Base-by-base conservation (phyloP, 2,888 invertebrate species). In the Plebejus anna region DNA sequence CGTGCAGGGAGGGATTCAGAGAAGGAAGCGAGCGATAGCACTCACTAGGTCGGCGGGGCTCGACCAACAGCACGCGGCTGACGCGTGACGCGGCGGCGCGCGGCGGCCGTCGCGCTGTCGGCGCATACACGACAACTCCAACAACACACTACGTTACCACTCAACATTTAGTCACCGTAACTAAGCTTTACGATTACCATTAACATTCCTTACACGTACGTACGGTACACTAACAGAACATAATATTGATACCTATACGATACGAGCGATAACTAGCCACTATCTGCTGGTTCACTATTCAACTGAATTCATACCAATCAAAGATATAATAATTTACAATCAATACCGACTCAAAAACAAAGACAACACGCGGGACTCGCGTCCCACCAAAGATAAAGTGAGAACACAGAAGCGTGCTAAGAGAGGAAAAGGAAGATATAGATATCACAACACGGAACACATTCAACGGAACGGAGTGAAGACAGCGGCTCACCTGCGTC, bases 401-500 rank as follows among this genome's bases (percentile, higher is more conserved):
- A 94, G 92, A 94, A 94, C 94, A 94, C 94, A 94, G 94, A 94
- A 94, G 94, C 94, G 94, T 94, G 94, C 94, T 94, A 94, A 94
- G 93, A 94, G 91, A 93, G 91, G 91, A 91, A 90, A 92, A 92
- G 92, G 91, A 93, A 91, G 90, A 91, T 87, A 92, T 90, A 90
- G 90, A 92, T 90, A 84, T 92, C 91, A 94, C 92, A 94, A 94
- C 92, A 94, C 93, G 94, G 94, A 92, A 92, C 92, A 94, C 94
- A 92, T 94, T 95, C 94, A 95, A 94, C 91, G 94, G 94, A 91
- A 90, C 91, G 91, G 91, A 92, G 89, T 91, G 94, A 94, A 93
- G 83, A 94, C 94, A 94, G 95, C 95, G 94, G 96, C 97, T 97
- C 97, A 99, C 99, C 99, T 99, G 98, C 99, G 98, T 96, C 99